Base-by-base conservation (phyloP, 2,888 invertebrate genomes). In the Eudasyphora cyanicolor region DNA sequence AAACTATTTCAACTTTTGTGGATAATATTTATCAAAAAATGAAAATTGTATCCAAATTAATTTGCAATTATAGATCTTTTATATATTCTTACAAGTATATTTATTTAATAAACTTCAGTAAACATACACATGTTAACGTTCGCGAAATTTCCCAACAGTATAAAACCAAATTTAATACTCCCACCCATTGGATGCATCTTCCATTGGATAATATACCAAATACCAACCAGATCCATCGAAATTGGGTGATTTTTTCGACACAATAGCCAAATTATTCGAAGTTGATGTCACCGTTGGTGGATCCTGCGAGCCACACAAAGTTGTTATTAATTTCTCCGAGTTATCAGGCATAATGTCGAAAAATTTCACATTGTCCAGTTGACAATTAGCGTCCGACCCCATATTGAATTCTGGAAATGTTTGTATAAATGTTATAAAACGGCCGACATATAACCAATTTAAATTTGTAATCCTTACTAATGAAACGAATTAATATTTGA, bases 201-300 rank as follows among this genome's bases (percentile, higher is more conserved):
- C n/a, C n/a, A 49, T 49, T 12, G 49, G 7, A 5, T 32, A 14
- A 49, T 84, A 81, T 10, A 2, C 19, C 0, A 88, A 7, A 1
- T 21, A 29, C 95, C 96, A 97, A 12, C 96, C 96, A 0, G 93
- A 93, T 0, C 96, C 96, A 57, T 94, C 94, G 86, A 96, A 96
- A 87, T 95, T 95, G 19, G 93, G 91, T 8, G 94, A 94, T 8
- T 96, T 95, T 51, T 93, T 93, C 82, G 95, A 92, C 67, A 93
- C 92, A 88, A 91, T 82, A 6, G 86, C 86, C 0, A 90, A 27
- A 7, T 86, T 87, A 75, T 94, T 94, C 14, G 93, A 93, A 0
- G 86, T 84, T 8, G 85, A 93, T 0, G 90, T 91, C 85, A 93
- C 94, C 32, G 90, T 89, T 0, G 94, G 94, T 0, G 95, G 94